A percentile compares a stretch with the other conserved stretches of the same genome.
phyloP scores from a whole-genome alignment of 2,113 vertebrate genomes.

The Sapajus apella region DNA sequence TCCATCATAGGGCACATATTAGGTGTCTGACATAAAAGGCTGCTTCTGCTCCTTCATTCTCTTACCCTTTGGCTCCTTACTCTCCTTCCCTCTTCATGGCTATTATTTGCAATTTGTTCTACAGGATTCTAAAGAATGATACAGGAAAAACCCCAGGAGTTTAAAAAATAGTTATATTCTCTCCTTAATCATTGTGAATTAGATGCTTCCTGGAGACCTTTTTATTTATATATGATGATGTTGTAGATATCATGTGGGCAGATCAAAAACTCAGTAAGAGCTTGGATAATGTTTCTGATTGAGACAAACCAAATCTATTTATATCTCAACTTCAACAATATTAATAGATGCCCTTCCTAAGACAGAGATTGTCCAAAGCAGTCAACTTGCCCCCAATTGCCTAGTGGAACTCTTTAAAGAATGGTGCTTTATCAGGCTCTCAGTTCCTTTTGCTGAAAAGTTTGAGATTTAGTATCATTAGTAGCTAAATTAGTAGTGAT shows the following conservation, averaged over 20 bases:
- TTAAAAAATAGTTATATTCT: neutral
- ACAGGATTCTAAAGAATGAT: neutral
- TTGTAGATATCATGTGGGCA: neutral
- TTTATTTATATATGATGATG: neutral
- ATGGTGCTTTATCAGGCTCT: neutral
- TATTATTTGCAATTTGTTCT: neutral
- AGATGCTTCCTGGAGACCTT: neutral
- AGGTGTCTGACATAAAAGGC: neutral
- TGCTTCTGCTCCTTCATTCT: neutral
- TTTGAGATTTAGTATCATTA: neutral
- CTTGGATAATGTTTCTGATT: neutral
- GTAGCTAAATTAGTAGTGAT: neutral
- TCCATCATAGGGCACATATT: neutral
- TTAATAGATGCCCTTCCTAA: neutral
- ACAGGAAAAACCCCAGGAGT: neutral
- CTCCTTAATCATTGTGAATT: neutral
- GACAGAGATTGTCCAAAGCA: neutral
- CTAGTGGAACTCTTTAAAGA: neutral
- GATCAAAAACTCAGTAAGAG: neutral
- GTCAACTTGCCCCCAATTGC: neutral
- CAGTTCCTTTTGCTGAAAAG: neutral
- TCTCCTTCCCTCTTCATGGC: neutral
- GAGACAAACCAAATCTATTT: neutral
- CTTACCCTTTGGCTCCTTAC: neutral
- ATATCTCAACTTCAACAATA: neutral